Evolutionary conservation across 30 jellyfish, hydroid and myxozoan species (phyloP).

Genomic region (Hydractinia echinata): DNA sequence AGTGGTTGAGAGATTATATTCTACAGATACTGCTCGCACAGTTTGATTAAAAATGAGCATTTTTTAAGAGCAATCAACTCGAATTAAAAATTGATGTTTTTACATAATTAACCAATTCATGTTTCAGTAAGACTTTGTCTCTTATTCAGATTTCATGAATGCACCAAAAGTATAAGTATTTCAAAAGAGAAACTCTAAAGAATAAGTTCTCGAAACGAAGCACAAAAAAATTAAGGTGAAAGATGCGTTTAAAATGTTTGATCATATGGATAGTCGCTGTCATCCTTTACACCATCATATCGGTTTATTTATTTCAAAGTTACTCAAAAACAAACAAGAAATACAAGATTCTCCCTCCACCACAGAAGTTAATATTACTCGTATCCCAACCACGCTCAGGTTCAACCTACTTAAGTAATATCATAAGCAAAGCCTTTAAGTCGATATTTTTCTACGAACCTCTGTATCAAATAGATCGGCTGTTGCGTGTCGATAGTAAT

Average conservation of each 20-base stretch:
- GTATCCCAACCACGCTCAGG: constrained; percentile 80
- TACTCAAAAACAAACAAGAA: neutral
- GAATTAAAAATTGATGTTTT: too few relatives aligned
- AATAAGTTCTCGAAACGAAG: too few relatives aligned
- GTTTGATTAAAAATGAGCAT: too few relatives aligned
- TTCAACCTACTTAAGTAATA: constrained; percentile 50
- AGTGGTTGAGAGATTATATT: too few relatives aligned
- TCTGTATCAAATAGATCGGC: constrained; percentile 22
- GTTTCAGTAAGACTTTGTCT: too few relatives aligned
- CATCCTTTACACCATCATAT: neutral
- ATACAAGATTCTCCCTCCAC: neutral
- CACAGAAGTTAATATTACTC: constrained; percentile 30
- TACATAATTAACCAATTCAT: too few relatives aligned
- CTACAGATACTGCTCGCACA: too few relatives aligned
- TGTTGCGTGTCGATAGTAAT: constrained; percentile 15
- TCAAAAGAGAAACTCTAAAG: too few relatives aligned
- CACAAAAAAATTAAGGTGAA: too few relatives aligned
- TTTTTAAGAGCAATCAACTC: too few relatives aligned
- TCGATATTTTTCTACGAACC: constrained; percentile 55
- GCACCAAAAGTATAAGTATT: too few relatives aligned
- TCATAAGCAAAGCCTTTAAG: constrained; percentile 26
- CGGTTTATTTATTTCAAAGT: neutral
- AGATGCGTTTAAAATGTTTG: neutral
- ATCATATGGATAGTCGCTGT: constrained; percentile 1
- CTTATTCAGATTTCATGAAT: too few relatives aligned